A percentile compares a stretch with the other conserved stretches of the same genome.
Conservation (phyloP, 2,797 vertebrate genomes). For the Atherinosoma microstoma region DNA sequence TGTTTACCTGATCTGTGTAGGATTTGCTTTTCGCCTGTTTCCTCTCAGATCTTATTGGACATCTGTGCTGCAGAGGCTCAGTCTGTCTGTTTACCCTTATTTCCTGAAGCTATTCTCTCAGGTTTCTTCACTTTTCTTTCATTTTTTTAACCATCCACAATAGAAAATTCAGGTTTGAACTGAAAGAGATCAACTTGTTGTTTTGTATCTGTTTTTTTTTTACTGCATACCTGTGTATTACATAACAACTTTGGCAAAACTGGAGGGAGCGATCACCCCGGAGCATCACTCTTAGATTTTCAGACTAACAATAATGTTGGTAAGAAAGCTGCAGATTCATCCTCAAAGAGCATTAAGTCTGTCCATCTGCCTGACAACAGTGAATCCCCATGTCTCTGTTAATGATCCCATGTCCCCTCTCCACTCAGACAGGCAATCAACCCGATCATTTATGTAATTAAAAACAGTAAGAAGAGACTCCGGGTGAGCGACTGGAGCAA, state of each 20-base stretch:
- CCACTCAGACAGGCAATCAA: slow-evolving; percentile 25
- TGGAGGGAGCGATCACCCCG: neutral
- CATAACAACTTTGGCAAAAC: neutral
- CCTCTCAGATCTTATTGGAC: neutral
- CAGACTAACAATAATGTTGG: neutral
- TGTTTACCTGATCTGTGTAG: neutral
- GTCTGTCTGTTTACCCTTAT: neutral
- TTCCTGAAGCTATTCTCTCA: neutral
- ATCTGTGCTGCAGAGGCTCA: neutral
- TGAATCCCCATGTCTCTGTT: neutral
- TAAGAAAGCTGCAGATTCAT: neutral
- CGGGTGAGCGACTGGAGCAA: slow-evolving; percentile 19
- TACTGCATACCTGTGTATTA: neutral
- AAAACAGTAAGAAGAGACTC: slow-evolving; percentile 30
- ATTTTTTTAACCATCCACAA: neutral
- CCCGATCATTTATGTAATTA: slow-evolving; percentile 47
- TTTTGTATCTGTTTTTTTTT: no score
- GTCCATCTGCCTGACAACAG: neutral
- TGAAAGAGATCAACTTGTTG: no score
- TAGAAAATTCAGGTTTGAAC: no score
- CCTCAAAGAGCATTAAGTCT: slow-evolving; percentile 4
- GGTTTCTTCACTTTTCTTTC: neutral
- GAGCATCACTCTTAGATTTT: neutral
- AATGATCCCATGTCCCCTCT: neutral
- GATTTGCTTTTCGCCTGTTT: slow-evolving; percentile 2